Evolutionary conservation across 37 sponge, comb jelly and placozoan species (phyloP).

Genomic region (Axinella damicornis): DNA sequence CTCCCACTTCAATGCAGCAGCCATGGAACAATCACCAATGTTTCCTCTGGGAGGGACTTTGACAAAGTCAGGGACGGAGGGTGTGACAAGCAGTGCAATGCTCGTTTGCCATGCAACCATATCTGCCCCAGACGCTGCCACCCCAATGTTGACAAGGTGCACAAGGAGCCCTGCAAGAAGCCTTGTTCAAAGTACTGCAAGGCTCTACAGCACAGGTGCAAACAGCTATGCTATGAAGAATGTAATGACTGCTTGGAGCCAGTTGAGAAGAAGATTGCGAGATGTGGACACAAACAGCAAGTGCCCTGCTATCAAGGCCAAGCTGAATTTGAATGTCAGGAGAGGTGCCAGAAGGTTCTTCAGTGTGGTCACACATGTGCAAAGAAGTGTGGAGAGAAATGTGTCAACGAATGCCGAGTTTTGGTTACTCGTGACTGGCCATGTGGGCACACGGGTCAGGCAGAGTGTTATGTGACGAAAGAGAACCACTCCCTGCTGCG

Average conservation of each 20-base stretch:
- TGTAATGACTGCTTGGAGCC: slow-evolving; percentile 11
- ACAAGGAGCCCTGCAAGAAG: slow-evolving; percentile 22
- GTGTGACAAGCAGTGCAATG: slow-evolving; percentile 20
- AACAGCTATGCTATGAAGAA: slow-evolving; percentile 28
- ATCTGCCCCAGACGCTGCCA: slow-evolving; percentile 39
- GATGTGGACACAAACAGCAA: slow-evolving; percentile 43
- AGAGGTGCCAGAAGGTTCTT: slow-evolving; percentile 20
- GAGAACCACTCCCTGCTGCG: slow-evolving; percentile 4
- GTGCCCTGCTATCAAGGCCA: slow-evolving; percentile 41
- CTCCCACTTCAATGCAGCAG: not conserved
- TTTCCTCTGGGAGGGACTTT: slow-evolving; percentile 21
- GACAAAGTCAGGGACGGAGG: slow-evolving; percentile 37
- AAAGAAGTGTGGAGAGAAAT: slow-evolving; percentile 8
- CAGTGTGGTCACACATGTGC: slow-evolving; percentile 30
- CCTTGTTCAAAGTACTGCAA: not conserved
- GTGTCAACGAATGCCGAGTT: not conserved
- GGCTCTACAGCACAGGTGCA: not conserved
- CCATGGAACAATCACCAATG: slow-evolving; percentile 18
- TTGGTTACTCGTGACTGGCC: not conserved
- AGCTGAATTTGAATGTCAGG: slow-evolving; percentile 19
- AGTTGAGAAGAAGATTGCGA: slow-evolving; percentile 6
- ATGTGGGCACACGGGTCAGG: slow-evolving; percentile 3
- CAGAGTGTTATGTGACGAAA: slow-evolving; percentile 6
- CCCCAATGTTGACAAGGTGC: slow-evolving; percentile 25
- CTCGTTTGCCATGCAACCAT: slow-evolving; percentile 44